These are phyloP conservation scores for Psilanteris sp. DNA, from an alignment of 1,140 invertebrate genomes.

Conservation along the genomic window DNA sequence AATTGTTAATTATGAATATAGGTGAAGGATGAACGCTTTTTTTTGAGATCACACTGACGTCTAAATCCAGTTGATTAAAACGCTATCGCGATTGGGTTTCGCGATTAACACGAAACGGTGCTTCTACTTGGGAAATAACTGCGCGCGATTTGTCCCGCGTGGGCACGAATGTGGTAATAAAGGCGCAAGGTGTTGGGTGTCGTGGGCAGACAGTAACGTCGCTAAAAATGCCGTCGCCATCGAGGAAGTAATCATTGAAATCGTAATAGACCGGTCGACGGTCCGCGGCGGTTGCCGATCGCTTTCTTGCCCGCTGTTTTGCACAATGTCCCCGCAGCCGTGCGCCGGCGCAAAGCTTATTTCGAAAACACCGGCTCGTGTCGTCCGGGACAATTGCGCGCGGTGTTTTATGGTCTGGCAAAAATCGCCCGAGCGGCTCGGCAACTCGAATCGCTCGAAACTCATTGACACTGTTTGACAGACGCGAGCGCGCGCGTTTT, in stretches of 20 bases:
- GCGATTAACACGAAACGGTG: not conserved
- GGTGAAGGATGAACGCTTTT: too few relatives aligned
- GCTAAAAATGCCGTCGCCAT: constrained; percentile 36
- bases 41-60: too few relatives aligned
- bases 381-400: constrained; percentile 62
- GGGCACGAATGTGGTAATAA: constrained; percentile 13
- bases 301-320: constrained; percentile 44
- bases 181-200: constrained; percentile 35
- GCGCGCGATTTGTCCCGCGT: constrained; percentile 30
- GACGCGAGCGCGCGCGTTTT: constrained; percentile 6
- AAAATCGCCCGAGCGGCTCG: constrained; percentile 9
- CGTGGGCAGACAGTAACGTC: constrained; percentile 14
- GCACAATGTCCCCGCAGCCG: constrained; percentile 37
- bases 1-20: too few relatives aligned
- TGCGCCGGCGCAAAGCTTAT: constrained; percentile 55
- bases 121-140: constrained; percentile 2
- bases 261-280: constrained; percentile 39
- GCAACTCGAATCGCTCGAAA: constrained; percentile 16
- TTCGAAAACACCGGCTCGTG: constrained; percentile 62
- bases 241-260: constrained; percentile 51
- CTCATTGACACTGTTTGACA: constrained; percentile 23
- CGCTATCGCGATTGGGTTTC: too few relatives aligned
- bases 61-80: too few relatives aligned
- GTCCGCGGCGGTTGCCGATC: constrained; percentile 15
- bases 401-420: constrained; percentile 61